Conservation (phyloP, 2,797 vertebrate genomes). For the Rhinogobio ventralis region DNA sequence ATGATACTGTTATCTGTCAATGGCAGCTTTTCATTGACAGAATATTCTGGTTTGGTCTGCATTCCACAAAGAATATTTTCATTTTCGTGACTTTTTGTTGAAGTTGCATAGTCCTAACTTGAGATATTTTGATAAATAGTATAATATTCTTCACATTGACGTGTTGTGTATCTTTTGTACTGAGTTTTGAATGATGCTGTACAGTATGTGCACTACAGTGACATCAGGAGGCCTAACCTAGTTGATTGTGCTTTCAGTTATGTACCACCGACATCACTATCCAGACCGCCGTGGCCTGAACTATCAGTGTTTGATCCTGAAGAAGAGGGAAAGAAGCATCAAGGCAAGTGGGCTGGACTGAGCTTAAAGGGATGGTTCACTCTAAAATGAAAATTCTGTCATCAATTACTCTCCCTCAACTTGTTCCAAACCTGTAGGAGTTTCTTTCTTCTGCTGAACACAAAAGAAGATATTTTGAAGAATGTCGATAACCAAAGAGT, state of each 20-base stretch:
- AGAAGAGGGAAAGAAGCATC: conserved; percentile 78
- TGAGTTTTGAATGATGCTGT: not conserved
- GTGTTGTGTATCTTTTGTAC: not conserved
- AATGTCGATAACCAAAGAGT: too few species aligned
- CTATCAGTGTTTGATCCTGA: conserved; percentile 64
- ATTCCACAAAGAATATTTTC: not conserved
- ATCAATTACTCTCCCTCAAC: too few species aligned
- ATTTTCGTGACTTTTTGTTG: not conserved
- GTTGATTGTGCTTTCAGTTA: conserved; percentile 63
- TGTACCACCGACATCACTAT: conserved; percentile 85
- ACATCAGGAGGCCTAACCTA: not conserved
- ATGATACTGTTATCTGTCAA: not conserved
- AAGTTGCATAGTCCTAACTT: not conserved
- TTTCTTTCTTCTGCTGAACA: too few species aligned
- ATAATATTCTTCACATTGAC: not conserved
- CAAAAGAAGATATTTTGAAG: too few species aligned
- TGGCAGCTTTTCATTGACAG: not conserved
- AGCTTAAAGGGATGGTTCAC: not conserved
- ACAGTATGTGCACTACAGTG: not conserved
- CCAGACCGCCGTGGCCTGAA: conserved; percentile 86
- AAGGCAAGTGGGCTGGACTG: conserved; percentile 64
- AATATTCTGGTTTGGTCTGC: not conserved
- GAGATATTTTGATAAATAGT: not conserved
- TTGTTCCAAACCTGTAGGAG: too few species aligned
- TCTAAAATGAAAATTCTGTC: too few species aligned